Percentiles rank a stretch among this genome's conserved stretches.
phyloP scores from a whole-genome alignment of 2,888 invertebrate species.

The Ganaspis brasiliensis region DNA sequence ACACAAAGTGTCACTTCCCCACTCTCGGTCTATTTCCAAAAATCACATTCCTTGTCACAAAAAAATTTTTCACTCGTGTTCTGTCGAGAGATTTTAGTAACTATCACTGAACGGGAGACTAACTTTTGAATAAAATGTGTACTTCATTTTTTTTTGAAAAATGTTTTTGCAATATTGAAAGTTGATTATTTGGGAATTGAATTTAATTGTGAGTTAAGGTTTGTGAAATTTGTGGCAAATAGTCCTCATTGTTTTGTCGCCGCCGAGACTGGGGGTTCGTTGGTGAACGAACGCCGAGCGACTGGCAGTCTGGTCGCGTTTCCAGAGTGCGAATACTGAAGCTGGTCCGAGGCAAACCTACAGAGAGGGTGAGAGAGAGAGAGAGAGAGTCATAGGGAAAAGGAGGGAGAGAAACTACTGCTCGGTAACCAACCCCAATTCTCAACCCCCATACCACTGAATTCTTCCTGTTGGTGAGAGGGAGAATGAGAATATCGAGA shows the following conservation, averaged over 20 bases:
- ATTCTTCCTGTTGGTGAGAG: conserved; percentile 47
- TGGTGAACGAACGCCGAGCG: conserved; percentile 79
- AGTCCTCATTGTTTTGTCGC: conserved; percentile 57
- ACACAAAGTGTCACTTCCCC: conserved; percentile 5
- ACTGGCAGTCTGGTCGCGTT: conserved; percentile 75
- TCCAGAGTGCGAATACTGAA: conserved; percentile 72
- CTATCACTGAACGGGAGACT: conserved; percentile 8
- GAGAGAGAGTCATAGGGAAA: conserved; percentile 52
- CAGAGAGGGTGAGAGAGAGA: conserved; percentile 56
- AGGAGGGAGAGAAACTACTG: conserved; percentile 46
- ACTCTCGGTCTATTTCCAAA: background rate
- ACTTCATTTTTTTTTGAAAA: background rate
- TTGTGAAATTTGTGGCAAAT: conserved; percentile 36
- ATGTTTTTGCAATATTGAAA: background rate
- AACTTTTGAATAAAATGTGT: background rate
- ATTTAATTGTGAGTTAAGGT: background rate
- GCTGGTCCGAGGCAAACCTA: conserved; percentile 62
- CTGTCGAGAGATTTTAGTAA: too few species aligned
- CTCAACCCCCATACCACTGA: conserved; percentile 53
- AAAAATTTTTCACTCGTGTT: conserved; percentile 1
- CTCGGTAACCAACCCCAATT: conserved; percentile 55
- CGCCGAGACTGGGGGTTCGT: conserved; percentile 68
- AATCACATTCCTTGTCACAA: background rate
- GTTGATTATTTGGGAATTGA: background rate
- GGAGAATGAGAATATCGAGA: conserved; percentile 43